Percentiles rank a stretch among this genome's conserved stretches.
Conservation (phyloP, 2,888 invertebrate species). For the Mythimna impura region DNA sequence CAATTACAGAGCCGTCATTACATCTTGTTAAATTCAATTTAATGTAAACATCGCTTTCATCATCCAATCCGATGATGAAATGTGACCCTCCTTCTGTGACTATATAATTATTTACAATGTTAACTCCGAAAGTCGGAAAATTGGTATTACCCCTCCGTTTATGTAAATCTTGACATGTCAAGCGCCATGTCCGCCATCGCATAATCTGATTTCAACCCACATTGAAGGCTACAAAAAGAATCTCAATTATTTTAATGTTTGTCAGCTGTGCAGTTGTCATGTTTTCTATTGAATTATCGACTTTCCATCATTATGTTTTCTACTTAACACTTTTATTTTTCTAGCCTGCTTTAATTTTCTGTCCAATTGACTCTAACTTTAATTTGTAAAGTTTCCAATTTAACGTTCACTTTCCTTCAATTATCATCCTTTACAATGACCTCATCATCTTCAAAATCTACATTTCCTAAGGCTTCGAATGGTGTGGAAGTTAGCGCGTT, state of each 20-base stretch:
- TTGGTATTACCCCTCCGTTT: constrained; percentile 14
- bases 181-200: constrained; percentile 1
- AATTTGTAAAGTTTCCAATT: constrained; percentile 19
- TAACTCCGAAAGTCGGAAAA: constrained; percentile 23
- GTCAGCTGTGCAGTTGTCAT: not conserved
- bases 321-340: constrained; percentile 20
- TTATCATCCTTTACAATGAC: constrained; percentile 21
- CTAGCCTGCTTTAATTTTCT: constrained; percentile 36
- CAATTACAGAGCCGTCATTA: constrained; percentile 68
- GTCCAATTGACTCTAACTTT: constrained; percentile 28
- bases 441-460: constrained; percentile 31
- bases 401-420: constrained; percentile 30
- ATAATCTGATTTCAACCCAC: not conserved
- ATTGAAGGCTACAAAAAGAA: not conserved
- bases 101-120: constrained; percentile 44
- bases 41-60: constrained; percentile 69
- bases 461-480: constrained; percentile 46
- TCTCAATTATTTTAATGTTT: not conserved
- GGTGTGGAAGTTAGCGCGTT: constrained; percentile 35
- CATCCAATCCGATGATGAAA: constrained; percentile 63
- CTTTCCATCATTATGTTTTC: constrained; percentile 37
- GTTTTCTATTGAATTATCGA: constrained; percentile 23
- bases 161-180: constrained; percentile 5
- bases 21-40: constrained; percentile 67
- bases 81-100: constrained; percentile 39